Base-by-base conservation (phyloP, 1,140 invertebrate genomes). In the Littorina saxatilis region DNA sequence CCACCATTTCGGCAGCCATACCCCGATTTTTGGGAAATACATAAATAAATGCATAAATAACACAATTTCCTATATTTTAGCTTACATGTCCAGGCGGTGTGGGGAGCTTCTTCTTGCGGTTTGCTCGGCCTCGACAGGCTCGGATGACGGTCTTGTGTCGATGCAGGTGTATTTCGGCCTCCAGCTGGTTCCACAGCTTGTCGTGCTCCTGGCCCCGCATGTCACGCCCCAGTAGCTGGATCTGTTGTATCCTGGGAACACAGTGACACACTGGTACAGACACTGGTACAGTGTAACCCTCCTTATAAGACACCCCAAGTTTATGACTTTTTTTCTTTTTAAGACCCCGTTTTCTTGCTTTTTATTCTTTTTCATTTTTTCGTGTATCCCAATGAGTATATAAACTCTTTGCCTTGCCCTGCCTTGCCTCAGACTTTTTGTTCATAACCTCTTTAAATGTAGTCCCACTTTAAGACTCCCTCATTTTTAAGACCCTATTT, bases 151-250 rank as follows among this genome's bases (percentile, higher is more conserved):
- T 96, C 92, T 97, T 97, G 91, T 96, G 96, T 73, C 96, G 93
- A 91, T 97, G 96, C 50, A 97, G 93, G 83, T 97, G 94, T 82
- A 97, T 97, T 93, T 97, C 96, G 0, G 96, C 95, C 91, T 97
- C 96, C 79, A 97, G 91, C 93, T 97, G 95, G 85, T 96, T 95
- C 96, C 96, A 97, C 3, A 97, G 91, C 79, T 95, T 95, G 87
- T 96, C 96, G 87, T 96, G 94, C 85, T 97, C 96, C 27, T 94
- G 94, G n/a, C 95, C 94, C 93, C 96, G 95, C 92, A 96, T 94
- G 84, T 96, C 93, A 84, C 94, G 88, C 83, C 94, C 95, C 55
- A 97, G 92, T n/a, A 97, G 91, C 91, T 97, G 96, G 84, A 97
- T 94, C 91, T 97, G 96, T 89, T 97, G 96, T 91, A 97, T 97